Conservation (phyloP, 2,113 vertebrate species). For the Salminus brasiliensis region DNA sequence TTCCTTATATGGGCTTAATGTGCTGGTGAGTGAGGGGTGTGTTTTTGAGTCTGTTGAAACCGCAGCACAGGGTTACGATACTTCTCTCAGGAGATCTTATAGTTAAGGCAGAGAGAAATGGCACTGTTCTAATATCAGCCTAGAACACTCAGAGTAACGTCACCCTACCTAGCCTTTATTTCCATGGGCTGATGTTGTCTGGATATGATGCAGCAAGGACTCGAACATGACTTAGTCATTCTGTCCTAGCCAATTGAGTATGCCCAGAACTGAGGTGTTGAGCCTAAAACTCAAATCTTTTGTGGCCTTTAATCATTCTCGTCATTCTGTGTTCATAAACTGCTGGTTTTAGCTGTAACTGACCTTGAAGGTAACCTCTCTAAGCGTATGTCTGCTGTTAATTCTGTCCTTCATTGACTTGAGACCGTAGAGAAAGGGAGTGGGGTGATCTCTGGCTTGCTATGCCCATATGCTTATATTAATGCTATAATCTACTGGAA, state of each 20-base stretch:
- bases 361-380: no score
- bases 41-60: no score
- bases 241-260: not conserved
- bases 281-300: not conserved
- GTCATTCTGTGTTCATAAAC: no score
- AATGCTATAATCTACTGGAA: no score
- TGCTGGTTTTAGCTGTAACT: no score
- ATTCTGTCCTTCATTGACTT: no score
- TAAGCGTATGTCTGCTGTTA: not conserved
- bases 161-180: not conserved
- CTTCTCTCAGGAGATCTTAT: not conserved
- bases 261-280: not conserved
- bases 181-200: not conserved
- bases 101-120: not conserved
- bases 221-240: not conserved
- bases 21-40: no score
- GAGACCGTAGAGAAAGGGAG: no score
- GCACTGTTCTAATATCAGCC: conserved; percentile 1
- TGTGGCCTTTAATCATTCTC: no score
- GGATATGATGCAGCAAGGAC: not conserved
- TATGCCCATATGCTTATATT: no score
- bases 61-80: conserved; percentile 15
- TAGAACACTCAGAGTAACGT: conserved; percentile 3
- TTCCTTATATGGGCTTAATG: no score
- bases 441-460: no score